Percentiles rank a stretch among this genome's conserved stretches.
These are phyloP conservation scores for Falco concolor DNA, from an alignment of 2,797 vertebrate genomes.

Conservation along the genomic window DNA sequence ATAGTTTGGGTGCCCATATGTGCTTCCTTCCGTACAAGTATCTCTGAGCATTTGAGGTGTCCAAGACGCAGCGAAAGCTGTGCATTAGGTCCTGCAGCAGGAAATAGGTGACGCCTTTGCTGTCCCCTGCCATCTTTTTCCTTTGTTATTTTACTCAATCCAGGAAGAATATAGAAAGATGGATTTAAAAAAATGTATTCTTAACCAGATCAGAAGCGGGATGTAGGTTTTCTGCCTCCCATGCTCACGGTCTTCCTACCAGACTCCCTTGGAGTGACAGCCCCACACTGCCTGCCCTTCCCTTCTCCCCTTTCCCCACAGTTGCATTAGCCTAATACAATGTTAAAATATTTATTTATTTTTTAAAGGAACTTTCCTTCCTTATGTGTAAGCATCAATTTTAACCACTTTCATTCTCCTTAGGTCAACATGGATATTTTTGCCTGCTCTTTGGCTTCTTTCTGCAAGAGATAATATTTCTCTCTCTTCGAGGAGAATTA, in stretches of 20 bases:
- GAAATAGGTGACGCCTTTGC: neutral
- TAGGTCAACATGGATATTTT: conserved; percentile 9
- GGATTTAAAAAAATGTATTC: neutral
- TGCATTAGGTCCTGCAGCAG: neutral
- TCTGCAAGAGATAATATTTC: neutral
- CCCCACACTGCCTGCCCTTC: neutral
- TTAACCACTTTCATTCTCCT: neutral
- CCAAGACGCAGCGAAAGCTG: neutral
- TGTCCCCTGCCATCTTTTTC: neutral
- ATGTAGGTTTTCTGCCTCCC: neutral
- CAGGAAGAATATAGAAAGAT: neutral
- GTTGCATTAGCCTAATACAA: neutral
- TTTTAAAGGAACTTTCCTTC: neutral
- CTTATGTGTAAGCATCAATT: neutral
- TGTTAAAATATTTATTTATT: neutral
- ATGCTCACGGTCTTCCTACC: neutral
- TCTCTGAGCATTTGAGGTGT: neutral
- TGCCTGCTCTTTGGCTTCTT: conserved; percentile 17
- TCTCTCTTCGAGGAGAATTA: conserved; percentile 21
- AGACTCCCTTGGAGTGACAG: neutral
- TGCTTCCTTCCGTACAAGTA: neutral
- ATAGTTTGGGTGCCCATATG: neutral
- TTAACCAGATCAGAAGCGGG: neutral
- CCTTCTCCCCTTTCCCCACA: neutral
- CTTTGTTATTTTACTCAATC: neutral